Conservation (phyloP, 2,797 vertebrate species). For the Tinamus major region DNA sequence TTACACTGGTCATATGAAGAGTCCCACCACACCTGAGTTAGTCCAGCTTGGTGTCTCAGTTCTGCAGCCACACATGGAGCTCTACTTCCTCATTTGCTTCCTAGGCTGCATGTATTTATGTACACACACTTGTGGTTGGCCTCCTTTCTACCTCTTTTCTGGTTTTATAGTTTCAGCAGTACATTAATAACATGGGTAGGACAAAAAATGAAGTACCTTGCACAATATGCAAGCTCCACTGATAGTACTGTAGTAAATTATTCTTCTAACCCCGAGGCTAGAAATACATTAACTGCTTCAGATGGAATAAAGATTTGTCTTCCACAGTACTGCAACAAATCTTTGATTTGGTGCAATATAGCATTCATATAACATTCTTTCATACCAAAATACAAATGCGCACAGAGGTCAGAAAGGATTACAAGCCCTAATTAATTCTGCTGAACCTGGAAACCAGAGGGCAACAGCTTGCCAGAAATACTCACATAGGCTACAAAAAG, state of each 20-base stretch:
- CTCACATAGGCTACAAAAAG: rapidly evolving
- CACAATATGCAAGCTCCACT: not conserved
- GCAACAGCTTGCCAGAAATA: not conserved
- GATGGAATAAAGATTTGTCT: not conserved
- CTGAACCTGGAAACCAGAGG: not conserved
- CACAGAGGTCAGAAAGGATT: not conserved
- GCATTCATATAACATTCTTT: not conserved
- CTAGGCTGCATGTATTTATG: not conserved
- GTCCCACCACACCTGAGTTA: not conserved
- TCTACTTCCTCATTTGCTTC: not conserved
- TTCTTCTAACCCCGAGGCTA: not conserved
- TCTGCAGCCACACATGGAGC: not conserved
- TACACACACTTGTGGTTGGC: not conserved
- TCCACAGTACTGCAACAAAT: not conserved
- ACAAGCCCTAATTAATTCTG: not conserved
- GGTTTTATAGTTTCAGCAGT: not conserved
- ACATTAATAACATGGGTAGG: not conserved
- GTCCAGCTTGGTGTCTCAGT: not conserved
- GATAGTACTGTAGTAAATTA: not conserved
- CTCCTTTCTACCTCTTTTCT: not conserved
- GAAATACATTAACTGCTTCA: not conserved
- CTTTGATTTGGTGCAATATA: not conserved
- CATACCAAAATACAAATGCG: not conserved
- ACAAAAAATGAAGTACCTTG: not conserved
- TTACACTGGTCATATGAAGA: not conserved